phyloP scores from a whole-genome alignment of 2,113 vertebrate genomes.

The Aviceda subcristata region DNA sequence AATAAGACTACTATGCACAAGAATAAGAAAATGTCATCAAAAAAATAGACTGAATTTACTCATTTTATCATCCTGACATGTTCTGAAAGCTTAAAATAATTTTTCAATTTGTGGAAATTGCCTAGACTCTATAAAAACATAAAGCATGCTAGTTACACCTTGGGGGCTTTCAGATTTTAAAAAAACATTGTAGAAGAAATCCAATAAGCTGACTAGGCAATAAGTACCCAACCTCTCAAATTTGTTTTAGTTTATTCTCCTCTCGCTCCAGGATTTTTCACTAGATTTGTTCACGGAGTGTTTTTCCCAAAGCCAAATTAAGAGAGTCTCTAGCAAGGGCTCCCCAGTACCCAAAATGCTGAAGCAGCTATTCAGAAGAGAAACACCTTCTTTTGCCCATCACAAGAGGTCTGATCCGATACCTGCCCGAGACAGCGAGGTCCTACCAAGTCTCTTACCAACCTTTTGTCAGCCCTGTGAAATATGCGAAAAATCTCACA shows the following conservation, averaged over 20 bases:
- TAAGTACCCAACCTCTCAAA: not conserved
- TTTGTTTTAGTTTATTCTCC: not conserved
- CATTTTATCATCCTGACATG: slow-evolving; percentile 31
- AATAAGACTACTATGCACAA: not conserved
- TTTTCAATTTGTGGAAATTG: slow-evolving; percentile 50
- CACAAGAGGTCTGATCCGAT: not conserved
- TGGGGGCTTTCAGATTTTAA: slow-evolving; percentile 20
- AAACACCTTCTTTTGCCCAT: not conserved
- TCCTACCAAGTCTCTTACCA: rapidly evolving
- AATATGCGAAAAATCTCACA: not conserved
- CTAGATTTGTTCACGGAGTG: not conserved
- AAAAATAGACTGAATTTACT: not conserved
- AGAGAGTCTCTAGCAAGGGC: not conserved
- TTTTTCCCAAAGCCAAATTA: not conserved
- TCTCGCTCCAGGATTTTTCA: not conserved
- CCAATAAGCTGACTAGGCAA: slow-evolving; percentile 45
- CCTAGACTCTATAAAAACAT: slow-evolving; percentile 34
- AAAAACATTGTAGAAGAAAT: not conserved
- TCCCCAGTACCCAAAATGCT: not conserved
- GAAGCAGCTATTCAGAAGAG: not conserved
- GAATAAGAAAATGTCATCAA: not conserved
- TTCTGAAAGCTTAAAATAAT: slow-evolving; percentile 52
- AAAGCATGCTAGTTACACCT: slow-evolving; percentile 40
- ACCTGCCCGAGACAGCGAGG: rapidly evolving
- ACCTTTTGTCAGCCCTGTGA: not conserved